These are phyloP conservation scores for Bilobella aurantiaca DNA, from an alignment of 1,140 invertebrate genomes.

Conservation along the genomic window DNA sequence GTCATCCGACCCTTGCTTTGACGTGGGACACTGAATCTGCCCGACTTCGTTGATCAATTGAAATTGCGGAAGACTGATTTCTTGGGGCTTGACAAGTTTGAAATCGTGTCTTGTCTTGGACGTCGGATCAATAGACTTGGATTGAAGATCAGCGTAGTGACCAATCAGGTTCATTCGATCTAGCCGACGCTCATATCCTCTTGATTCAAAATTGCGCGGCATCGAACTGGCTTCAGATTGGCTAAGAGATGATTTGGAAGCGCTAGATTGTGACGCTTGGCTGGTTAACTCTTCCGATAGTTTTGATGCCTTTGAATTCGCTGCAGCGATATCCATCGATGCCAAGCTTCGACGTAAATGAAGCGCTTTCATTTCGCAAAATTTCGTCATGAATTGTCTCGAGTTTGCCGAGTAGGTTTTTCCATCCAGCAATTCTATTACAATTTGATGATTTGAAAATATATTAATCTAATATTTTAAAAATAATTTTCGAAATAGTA, in stretches of 20 bases:
- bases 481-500: too few relatives aligned
- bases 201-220: too few relatives aligned
- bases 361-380: slow-evolving; percentile 21
- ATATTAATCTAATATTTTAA: too few relatives aligned
- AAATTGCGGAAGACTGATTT: neutral
- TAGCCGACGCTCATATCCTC: neutral
- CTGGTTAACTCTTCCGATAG: too few relatives aligned
- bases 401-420: slow-evolving; percentile 20
- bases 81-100: neutral
- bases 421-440: slow-evolving; percentile 25
- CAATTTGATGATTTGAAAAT: too few relatives aligned
- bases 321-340: neutral
- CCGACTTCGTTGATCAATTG: too few relatives aligned
- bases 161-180: neutral
- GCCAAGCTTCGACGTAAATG: slow-evolving; percentile 2
- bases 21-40: too few relatives aligned
- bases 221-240: too few relatives aligned
- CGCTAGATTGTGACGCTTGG: too few relatives aligned
- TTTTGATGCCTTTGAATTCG: neutral
- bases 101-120: neutral
- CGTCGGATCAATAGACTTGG: neutral
- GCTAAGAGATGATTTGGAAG: too few relatives aligned
- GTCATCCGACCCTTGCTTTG: too few relatives aligned
- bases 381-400: slow-evolving; percentile 20
- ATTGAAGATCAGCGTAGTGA: neutral